These are phyloP conservation scores for Tethya wilhelma DNA, from an alignment of 37 sponge, comb jelly and placozoan species.

Conservation along the genomic window DNA sequence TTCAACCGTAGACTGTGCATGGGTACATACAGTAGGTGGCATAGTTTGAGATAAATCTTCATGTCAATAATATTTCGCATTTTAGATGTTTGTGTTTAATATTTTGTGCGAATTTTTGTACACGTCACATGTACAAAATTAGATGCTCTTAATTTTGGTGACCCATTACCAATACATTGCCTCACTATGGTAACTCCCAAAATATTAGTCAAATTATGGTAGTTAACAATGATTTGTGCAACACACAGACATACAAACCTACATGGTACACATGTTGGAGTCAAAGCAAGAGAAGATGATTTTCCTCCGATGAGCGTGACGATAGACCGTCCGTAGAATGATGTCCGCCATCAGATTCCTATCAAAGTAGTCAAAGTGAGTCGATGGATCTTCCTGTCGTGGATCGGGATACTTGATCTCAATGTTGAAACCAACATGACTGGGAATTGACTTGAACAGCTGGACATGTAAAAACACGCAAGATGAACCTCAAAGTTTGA, in stretches of 20 bases:
- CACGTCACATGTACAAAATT: neutral
- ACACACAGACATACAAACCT: neutral
- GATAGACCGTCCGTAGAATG: constrained; percentile 13
- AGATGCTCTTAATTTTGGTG: too few relatives aligned
- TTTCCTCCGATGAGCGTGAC: constrained; percentile 13
- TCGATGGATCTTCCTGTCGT: neutral
- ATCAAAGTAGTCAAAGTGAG: constrained; percentile 40
- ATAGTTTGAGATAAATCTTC: neutral
- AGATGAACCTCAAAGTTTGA: too few relatives aligned
- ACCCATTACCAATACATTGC: too few relatives aligned
- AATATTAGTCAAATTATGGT: too few relatives aligned
- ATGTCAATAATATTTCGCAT: neutral
- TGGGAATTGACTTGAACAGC: constrained; percentile 27
- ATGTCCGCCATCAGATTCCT: constrained; percentile 36
- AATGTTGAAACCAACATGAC: constrained; percentile 44
- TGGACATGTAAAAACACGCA: neutral
- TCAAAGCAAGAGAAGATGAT: constrained; percentile 43
- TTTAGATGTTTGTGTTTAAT: too few relatives aligned
- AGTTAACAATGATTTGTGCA: too few relatives aligned
- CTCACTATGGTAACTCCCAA: too few relatives aligned
- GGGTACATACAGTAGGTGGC: neutral
- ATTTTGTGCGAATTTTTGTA: neutral
- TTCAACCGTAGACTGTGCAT: constrained; percentile 6
- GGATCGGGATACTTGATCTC: constrained; percentile 64
- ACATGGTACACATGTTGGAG: constrained; percentile 37